Percentiles rank a stretch among this genome's conserved stretches.
These are phyloP conservation scores for Baccha elongata DNA, from an alignment of 2,888 invertebrate species.

Conservation along the genomic window DNA sequence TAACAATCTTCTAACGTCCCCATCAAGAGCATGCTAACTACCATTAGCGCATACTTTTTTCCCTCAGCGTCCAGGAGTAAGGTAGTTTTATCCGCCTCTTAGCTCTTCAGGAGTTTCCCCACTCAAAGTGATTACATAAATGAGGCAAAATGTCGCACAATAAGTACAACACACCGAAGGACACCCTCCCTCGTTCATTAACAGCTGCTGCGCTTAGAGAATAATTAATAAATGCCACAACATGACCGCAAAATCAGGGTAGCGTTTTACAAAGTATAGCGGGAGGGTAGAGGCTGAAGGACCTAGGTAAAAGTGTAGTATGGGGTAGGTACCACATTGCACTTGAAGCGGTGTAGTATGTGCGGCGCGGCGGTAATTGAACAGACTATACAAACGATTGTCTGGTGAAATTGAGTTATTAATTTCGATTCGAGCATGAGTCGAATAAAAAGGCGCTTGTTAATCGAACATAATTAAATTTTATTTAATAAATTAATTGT, in stretches of 20 bases:
- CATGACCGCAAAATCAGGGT: conserved; percentile 69
- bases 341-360: conserved; percentile 3
- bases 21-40: conserved; percentile 71
- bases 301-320: conserved; percentile 1
- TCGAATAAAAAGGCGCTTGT: conserved; percentile 36
- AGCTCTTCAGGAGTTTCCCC: conserved; percentile 33
- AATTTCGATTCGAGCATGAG: conserved; percentile 42
- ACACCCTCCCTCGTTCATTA: conserved; percentile 65
- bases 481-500: conserved; percentile 69
- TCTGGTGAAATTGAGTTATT: conserved; percentile 70
- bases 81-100: conserved; percentile 8
- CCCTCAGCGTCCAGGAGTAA: conserved; percentile 16
- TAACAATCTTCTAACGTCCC: conserved; percentile 67
- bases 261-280: conserved; percentile 42
- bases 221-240: conserved; percentile 73
- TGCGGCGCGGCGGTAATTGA: conserved; percentile 49
- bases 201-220: conserved; percentile 73
- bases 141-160: conserved; percentile 67
- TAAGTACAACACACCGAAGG: conserved; percentile 39
- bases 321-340: conserved; percentile 27
- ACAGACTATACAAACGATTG: conserved; percentile 64
- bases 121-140: conserved; percentile 52
- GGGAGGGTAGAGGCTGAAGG: not conserved
- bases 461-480: conserved; percentile 73
- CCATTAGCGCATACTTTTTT: conserved; percentile 62